A percentile compares a stretch with the other conserved stretches of the same genome.
Evolutionary conservation across 2,113 vertebrate species (phyloP).

Genomic region (Platysteira castanea): DNA sequence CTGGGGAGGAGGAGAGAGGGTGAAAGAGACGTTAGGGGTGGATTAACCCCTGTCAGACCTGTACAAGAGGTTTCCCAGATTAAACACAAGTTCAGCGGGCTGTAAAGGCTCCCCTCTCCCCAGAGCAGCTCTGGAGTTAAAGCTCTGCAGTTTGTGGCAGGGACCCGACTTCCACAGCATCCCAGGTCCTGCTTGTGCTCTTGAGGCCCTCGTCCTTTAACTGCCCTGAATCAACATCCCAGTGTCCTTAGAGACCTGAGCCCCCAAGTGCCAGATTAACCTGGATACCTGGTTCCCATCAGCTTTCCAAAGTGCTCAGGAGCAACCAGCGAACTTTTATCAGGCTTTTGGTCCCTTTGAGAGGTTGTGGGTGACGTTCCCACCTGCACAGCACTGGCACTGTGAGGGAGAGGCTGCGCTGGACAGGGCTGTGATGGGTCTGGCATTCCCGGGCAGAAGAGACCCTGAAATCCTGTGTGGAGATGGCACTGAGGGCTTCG

Average conservation of each 20-base stretch:
- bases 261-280: background rate
- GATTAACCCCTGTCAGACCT: conserved; percentile 36
- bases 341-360: fast-evolving
- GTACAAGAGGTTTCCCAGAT: conserved; percentile 30
- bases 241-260: background rate
- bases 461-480: background rate
- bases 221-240: background rate
- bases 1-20: background rate
- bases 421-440: fast-evolving
- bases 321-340: background rate
- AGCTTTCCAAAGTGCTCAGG: background rate
- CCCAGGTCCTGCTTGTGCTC: background rate
- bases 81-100: conserved; percentile 5
- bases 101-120: background rate
- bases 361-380: background rate
- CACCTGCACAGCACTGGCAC: fast-evolving
- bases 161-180: background rate
- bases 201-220: background rate
- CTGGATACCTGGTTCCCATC: fast-evolving
- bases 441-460: background rate
- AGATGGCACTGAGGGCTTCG: background rate
- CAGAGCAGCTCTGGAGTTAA: background rate
- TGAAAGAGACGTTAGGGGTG: conserved; percentile 17
- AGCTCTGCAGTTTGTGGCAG: background rate
- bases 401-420: fast-evolving